Percentiles rank a stretch among this genome's conserved stretches.
Evolutionary conservation across 2,113 vertebrate genomes (phyloP).

Genomic region (Cheilinus undulatus): DNA sequence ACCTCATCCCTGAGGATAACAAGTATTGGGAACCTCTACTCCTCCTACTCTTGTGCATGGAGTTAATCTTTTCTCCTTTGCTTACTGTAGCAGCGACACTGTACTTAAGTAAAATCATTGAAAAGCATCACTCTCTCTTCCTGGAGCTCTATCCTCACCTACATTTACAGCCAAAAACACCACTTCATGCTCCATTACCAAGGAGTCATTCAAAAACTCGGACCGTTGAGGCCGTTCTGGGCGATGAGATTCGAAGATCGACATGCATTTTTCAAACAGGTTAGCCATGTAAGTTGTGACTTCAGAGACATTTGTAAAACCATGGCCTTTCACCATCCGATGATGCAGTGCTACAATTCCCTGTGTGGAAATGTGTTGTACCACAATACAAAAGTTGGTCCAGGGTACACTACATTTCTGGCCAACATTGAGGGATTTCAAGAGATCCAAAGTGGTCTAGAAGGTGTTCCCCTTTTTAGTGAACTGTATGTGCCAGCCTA

Average conservation of each 20-base stretch:
- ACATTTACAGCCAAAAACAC: neutral
- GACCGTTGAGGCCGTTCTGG: neutral
- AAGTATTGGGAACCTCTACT: too few relatives aligned
- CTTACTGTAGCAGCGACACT: neutral
- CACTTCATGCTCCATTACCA: neutral
- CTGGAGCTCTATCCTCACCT: neutral
- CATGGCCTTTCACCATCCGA: neutral
- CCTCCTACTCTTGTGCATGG: too few relatives aligned
- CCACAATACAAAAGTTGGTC: slow-evolving; percentile 5
- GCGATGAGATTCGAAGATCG: too few relatives aligned
- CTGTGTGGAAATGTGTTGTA: neutral
- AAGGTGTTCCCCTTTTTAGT: slow-evolving; percentile 8
- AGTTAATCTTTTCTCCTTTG: too few relatives aligned
- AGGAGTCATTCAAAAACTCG: neutral
- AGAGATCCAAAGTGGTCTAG: slow-evolving; percentile 9
- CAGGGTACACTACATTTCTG: slow-evolving; percentile 2
- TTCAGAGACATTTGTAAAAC: neutral
- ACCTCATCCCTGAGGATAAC: too few relatives aligned
- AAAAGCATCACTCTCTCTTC: neutral
- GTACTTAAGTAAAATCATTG: neutral
- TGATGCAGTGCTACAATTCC: neutral
- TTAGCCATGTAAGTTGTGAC: neutral
- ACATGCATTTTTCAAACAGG: too few relatives aligned
- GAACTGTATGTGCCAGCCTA: slow-evolving; percentile 13
- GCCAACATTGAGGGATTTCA: neutral